Evolutionary conservation across 2,888 invertebrate genomes (phyloP).

Genomic region (Amiota mariae): DNA sequence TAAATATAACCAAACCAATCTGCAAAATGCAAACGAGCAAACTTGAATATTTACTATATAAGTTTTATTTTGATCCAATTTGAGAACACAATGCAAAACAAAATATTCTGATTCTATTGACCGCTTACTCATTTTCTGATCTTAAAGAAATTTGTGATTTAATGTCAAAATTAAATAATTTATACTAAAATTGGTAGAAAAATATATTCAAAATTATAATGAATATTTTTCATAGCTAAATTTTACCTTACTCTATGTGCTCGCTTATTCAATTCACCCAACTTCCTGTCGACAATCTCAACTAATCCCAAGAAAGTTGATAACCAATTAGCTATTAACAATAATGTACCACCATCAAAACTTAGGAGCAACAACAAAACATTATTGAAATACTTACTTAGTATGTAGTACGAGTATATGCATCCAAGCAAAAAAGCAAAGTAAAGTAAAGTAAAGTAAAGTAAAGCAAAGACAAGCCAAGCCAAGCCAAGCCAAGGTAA

Average conservation of each 20-base stretch:
- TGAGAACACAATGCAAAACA: too few species aligned
- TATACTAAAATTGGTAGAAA: too few species aligned
- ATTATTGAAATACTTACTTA: neutral
- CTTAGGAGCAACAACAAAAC: slow-evolving; percentile 34
- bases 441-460: slow-evolving; percentile 29
- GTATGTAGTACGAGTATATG: too few species aligned
- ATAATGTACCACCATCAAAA: slow-evolving; percentile 25
- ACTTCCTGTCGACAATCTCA: slow-evolving; percentile 29
- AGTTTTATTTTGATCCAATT: too few species aligned
- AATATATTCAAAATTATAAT: too few species aligned
- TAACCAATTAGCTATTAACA: slow-evolving; percentile 26
- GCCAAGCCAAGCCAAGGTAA: slow-evolving; percentile 32
- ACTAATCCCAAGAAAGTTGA: slow-evolving; percentile 28
- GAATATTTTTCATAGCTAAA: too few species aligned
- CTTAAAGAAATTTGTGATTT: too few species aligned
- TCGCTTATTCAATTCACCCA: neutral
- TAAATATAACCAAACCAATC: slow-evolving; percentile 20
- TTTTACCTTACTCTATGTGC: too few species aligned
- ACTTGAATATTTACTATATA: too few species aligned
- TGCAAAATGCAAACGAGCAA: slow-evolving; percentile 61
- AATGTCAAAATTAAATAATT: too few species aligned
- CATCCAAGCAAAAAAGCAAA: neutral
- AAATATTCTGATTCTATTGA: too few species aligned
- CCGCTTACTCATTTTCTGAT: too few species aligned
- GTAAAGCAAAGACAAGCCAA: slow-evolving; percentile 35